Evolutionary conservation across 2,113 vertebrate species (phyloP).

Genomic region (Notarius lentiginosus): DNA sequence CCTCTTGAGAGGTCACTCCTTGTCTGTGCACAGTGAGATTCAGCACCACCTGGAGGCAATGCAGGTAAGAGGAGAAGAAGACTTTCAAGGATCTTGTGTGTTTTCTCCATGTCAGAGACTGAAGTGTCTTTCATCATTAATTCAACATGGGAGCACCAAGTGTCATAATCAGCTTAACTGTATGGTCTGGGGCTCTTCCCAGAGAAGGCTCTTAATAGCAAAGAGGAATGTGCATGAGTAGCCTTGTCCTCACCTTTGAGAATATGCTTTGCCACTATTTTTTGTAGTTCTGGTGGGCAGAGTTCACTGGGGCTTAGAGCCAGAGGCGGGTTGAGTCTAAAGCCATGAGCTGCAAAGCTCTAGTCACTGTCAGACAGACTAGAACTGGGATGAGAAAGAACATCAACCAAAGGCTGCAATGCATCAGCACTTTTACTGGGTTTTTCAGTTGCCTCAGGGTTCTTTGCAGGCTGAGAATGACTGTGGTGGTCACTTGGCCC

Average conservation of each 20-base stretch:
- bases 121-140: neutral
- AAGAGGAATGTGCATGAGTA: no score
- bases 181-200: constrained; percentile 25
- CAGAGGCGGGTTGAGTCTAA: no score
- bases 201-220: neutral
- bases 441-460: no score
- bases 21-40: neutral
- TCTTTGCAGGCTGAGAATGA: no score
- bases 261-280: constrained; percentile 30
- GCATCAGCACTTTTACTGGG: no score
- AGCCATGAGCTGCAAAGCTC: no score
- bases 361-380: no score
- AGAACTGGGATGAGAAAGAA: no score
- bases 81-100: constrained; percentile 30
- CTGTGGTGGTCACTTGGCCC: no score
- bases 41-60: neutral
- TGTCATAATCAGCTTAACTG: constrained; percentile 24
- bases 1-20: neutral
- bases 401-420: no score
- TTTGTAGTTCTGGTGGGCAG: neutral
- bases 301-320: neutral
- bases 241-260: neutral
- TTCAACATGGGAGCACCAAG: constrained; percentile 26
- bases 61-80: constrained; percentile 10
- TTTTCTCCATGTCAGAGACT: neutral